These are phyloP conservation scores for Lingula anatina DNA, from an alignment of 2,888 invertebrate species.

Conservation along the genomic window DNA sequence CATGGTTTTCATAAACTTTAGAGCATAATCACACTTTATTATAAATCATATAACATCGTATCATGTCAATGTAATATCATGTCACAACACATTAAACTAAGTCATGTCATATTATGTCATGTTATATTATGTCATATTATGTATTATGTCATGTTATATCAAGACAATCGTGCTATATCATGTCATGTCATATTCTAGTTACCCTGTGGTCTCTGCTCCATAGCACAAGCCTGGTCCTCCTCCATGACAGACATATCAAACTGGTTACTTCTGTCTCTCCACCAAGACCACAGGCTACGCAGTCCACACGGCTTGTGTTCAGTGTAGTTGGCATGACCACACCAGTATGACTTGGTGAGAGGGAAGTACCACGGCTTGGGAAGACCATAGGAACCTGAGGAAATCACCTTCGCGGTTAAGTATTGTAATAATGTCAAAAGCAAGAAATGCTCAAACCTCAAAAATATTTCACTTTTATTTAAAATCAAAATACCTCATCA, in stretches of 20 bases:
- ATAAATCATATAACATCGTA: too few relatives aligned
- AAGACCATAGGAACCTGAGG: slow-evolving; percentile 55
- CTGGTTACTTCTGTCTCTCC: slow-evolving; percentile 13
- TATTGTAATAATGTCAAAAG: background rate
- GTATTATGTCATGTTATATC: background rate
- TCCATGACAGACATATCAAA: slow-evolving; percentile 31
- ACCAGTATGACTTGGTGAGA: slow-evolving; percentile 45
- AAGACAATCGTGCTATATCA: too few relatives aligned
- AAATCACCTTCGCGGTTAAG: background rate
- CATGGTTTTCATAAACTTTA: too few relatives aligned
- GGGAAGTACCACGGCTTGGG: slow-evolving; percentile 53
- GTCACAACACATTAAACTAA: too few relatives aligned
- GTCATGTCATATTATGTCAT: too few relatives aligned
- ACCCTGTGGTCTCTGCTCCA: slow-evolving; percentile 29
- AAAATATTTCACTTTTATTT: background rate
- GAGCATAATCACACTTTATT: too few relatives aligned
- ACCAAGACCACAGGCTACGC: slow-evolving; percentile 20
- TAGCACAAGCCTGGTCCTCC: slow-evolving; percentile 46
- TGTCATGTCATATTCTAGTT: too few relatives aligned
- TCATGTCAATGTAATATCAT: too few relatives aligned
- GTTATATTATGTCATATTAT: too few relatives aligned
- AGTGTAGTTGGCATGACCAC: slow-evolving; percentile 24
- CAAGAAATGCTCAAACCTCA: background rate
- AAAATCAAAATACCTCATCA: too few relatives aligned
- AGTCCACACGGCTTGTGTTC: slow-evolving; percentile 27